Conservation (phyloP, 1,140 invertebrate genomes). For the Platyura marginata region DNA sequence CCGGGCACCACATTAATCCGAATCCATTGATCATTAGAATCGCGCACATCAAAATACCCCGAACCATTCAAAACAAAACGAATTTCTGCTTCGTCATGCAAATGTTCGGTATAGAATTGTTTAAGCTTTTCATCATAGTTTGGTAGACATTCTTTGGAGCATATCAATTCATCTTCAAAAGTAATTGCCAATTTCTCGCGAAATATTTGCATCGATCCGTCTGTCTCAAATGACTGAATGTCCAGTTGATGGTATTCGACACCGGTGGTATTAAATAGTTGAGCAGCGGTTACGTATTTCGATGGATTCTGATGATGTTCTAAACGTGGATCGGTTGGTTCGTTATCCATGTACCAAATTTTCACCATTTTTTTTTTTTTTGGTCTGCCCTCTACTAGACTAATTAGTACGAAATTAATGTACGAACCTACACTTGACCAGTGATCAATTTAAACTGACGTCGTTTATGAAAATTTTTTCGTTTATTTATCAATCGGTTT, state of each 20-base stretch:
- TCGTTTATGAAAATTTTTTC: too few species aligned
- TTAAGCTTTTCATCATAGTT: slow-evolving; percentile 88
- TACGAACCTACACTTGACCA: too few species aligned
- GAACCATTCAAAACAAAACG: slow-evolving; percentile 68
- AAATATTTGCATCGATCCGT: slow-evolving; percentile 46
- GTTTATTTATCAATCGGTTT: too few species aligned
- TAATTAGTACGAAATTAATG: too few species aligned
- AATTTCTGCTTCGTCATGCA: slow-evolving; percentile 97
- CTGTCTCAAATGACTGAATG: slow-evolving; percentile 33
- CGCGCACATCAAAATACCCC: slow-evolving; percentile 93
- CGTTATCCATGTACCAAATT: slow-evolving; percentile 69
- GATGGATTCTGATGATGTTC: slow-evolving; percentile 60
- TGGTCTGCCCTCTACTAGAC: too few species aligned
- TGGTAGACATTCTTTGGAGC: slow-evolving; percentile 60
- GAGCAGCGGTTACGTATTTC: slow-evolving; percentile 40
- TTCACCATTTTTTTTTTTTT: slow-evolving; percentile 52
- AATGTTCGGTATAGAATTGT: slow-evolving; percentile 80
- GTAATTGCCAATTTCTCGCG: slow-evolving; percentile 60
- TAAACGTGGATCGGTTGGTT: slow-evolving; percentile 46
- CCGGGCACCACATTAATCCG: slow-evolving; percentile 68
- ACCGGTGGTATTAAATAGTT: slow-evolving; percentile 48
- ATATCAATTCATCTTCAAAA: slow-evolving; percentile 67
- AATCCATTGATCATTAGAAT: slow-evolving; percentile 80
- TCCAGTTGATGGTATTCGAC: slow-evolving; percentile 70
- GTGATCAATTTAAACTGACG: too few species aligned